A percentile compares a stretch with the other conserved stretches of the same genome.
These are phyloP conservation scores for Zosterops borbonicus DNA, from an alignment of 2,113 vertebrate species.

Conservation along the genomic window DNA sequence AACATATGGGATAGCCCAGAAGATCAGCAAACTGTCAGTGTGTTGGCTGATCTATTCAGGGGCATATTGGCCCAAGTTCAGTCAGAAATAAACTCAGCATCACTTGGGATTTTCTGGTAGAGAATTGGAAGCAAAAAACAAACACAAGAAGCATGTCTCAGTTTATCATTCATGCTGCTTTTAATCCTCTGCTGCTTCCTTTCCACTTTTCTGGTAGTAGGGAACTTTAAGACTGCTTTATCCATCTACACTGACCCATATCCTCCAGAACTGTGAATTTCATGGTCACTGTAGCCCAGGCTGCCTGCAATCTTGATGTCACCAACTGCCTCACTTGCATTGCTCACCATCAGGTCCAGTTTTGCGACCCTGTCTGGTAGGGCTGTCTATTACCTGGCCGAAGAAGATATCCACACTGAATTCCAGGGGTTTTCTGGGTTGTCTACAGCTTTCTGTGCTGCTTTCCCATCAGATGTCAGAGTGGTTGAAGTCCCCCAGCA, in stretches of 20 bases:
- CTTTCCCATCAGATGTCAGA: neutral
- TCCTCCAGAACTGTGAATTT: neutral
- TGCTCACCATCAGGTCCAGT: neutral
- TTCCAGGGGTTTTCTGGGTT: neutral
- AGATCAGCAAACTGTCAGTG: neutral
- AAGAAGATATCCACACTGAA: neutral
- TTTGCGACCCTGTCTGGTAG: too few relatives aligned
- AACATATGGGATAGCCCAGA: neutral
- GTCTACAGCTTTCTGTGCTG: neutral
- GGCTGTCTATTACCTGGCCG: neutral
- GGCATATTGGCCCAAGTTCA: neutral
- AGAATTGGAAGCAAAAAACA: neutral
- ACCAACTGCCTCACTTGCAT: neutral
- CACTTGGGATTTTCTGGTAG: neutral
- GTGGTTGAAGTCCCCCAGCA: neutral
- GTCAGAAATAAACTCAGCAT: neutral
- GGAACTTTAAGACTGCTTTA: neutral
- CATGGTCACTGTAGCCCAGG: neutral
- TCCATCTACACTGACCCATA: neutral
- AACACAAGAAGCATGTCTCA: neutral
- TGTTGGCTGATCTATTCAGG: neutral
- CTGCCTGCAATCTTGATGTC: neutral
- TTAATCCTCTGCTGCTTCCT: neutral
- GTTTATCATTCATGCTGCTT: neutral
- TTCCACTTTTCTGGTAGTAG: neutral